phyloP scores from a whole-genome alignment of 2,888 invertebrate species.

The Eucera pruinosa region DNA sequence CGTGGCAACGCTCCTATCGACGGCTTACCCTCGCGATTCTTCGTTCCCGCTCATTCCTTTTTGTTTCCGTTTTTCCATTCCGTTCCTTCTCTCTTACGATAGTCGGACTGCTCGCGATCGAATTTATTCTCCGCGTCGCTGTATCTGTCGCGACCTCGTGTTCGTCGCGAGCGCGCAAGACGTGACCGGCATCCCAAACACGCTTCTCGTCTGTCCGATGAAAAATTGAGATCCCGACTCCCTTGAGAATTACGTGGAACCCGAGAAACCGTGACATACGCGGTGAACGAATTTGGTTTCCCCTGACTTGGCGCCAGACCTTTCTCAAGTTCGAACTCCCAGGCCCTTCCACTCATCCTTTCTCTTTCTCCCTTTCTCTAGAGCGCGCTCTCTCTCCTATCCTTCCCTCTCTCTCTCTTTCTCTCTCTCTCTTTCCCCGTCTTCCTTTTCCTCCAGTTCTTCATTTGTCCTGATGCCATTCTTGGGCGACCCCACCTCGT shows the following conservation, averaged over 20 bases:
- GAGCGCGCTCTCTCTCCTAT: no score
- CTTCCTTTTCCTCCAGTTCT: conserved; percentile 12
- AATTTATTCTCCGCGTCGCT: conserved; percentile 13
- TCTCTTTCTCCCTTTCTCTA: not conserved
- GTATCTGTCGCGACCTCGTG: conserved; percentile 9
- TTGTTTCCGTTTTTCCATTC: not conserved
- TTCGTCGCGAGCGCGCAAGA: conserved; percentile 29
- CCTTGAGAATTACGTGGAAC: conserved; percentile 3
- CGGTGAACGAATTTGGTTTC: conserved; percentile 51
- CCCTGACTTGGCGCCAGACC: conserved; percentile 52
- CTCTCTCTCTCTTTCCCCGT: not conserved
- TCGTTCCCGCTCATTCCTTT: not conserved
- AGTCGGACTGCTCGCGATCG: conserved; percentile 4
- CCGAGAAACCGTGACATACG: conserved; percentile 17
- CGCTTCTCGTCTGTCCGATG: conserved; percentile 6
- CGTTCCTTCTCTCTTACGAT: not conserved
- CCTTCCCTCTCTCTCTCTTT: not conserved
- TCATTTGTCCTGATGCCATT: conserved; percentile 42
- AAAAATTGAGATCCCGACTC: conserved; percentile 39
- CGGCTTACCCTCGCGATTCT: conserved; percentile 15
- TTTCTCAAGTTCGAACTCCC: conserved; percentile 41
- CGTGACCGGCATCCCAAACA: conserved; percentile 38
- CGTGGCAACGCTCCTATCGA: conserved; percentile 35
- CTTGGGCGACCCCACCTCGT: conserved; percentile 53
- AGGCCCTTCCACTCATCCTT: conserved; percentile 43